Evolutionary conservation across 2,888 invertebrate species (phyloP).

Genomic region (Meiosimyza decipiens): DNA sequence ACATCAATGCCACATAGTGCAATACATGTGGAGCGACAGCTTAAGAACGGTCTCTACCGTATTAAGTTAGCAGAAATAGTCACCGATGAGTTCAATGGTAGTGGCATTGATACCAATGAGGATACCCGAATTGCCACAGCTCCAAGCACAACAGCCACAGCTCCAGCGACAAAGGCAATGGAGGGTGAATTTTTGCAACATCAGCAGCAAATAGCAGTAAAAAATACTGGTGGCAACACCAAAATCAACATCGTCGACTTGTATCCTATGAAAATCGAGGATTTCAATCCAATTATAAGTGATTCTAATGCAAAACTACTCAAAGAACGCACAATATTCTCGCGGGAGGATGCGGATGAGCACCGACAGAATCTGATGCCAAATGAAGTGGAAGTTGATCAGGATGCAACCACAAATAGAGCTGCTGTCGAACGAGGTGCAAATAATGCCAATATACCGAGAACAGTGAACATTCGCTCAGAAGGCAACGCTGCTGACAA

Average conservation of each 20-base stretch:
- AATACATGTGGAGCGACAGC: constrained; percentile 49
- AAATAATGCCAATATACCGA: constrained; percentile 12
- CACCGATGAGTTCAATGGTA: constrained; percentile 53
- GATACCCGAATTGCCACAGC: constrained; percentile 1
- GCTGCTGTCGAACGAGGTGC: background rate
- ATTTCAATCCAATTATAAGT: constrained; percentile 59
- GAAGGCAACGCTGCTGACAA: constrained; percentile 35
- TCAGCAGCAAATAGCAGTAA: constrained; percentile 27
- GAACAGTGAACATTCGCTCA: background rate
- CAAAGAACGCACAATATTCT: constrained; percentile 55
- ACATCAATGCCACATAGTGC: constrained; percentile 38
- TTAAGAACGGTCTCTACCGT: constrained; percentile 60
- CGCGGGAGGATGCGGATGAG: constrained; percentile 41
- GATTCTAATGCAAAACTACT: constrained; percentile 58
- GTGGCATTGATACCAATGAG: background rate
- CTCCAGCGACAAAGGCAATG: constrained; percentile 30
- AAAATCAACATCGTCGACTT: constrained; percentile 64
- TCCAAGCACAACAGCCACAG: constrained; percentile 28
- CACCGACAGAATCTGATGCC: constrained; percentile 57
- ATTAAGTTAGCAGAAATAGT: constrained; percentile 61
- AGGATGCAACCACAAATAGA: constrained; percentile 27
- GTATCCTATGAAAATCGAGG: constrained; percentile 62
- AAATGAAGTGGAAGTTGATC: constrained; percentile 52
- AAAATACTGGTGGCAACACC: constrained; percentile 28
- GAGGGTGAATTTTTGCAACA: constrained; percentile 6